Conservation (phyloP, 2,888 invertebrate genomes). For the Drosophila siamana region DNA sequence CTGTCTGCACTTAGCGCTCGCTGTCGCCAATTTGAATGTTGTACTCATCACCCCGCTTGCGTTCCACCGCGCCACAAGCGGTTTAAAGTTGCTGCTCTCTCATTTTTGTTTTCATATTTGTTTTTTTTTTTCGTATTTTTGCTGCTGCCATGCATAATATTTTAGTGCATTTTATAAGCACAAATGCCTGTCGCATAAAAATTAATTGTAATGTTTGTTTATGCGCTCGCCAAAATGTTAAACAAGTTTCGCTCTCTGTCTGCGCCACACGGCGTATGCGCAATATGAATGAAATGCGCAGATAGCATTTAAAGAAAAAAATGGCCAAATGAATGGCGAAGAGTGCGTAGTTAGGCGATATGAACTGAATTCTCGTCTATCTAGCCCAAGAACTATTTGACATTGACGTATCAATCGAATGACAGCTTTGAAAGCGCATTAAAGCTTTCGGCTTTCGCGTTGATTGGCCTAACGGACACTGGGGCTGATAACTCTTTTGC, state of each 20-base stretch:
- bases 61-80: constrained; percentile 22
- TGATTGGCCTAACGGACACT: not conserved
- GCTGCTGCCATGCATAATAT: constrained; percentile 65
- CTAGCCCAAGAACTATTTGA: not conserved
- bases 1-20: constrained; percentile 68
- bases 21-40: constrained; percentile 70
- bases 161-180: constrained; percentile 76
- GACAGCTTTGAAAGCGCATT: constrained; percentile 9
- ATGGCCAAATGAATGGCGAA: constrained; percentile 15
- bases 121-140: constrained; percentile 29
- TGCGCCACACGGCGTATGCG: constrained; percentile 51
- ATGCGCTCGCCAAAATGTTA: constrained; percentile 68
- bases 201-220: constrained; percentile 82
- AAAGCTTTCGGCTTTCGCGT: constrained; percentile 15
- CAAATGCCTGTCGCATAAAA: constrained; percentile 80
- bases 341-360: constrained; percentile 24
- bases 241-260: constrained; percentile 42
- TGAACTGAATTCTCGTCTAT: constrained; percentile 11
- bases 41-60: constrained; percentile 18
- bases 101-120: not conserved
- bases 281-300: constrained; percentile 30
- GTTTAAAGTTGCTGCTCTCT: constrained; percentile 27
- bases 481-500: not conserved
- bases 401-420: constrained; percentile 14
- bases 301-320: constrained; percentile 9